Evolutionary conservation across 92 coral and sea anemone genomes (phyloP).

Genomic region (Paragorgia papillata): DNA sequence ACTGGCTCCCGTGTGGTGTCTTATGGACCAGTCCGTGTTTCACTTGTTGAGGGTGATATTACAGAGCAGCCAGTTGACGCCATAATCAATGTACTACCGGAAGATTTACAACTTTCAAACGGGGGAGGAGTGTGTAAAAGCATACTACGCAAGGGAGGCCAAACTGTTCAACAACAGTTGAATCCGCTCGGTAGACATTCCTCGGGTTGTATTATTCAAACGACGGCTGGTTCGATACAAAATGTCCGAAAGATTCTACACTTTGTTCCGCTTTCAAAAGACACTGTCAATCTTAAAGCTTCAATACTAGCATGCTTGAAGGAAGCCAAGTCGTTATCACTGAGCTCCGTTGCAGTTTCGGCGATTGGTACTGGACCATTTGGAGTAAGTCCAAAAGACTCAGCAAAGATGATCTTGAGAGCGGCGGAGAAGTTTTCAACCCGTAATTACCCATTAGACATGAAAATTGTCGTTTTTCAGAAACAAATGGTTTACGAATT

Average conservation of each 20-base stretch:
- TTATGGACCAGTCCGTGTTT: conserved; percentile 5
- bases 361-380: conserved; percentile 20
- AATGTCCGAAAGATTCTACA: not conserved
- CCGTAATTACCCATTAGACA: not conserved
- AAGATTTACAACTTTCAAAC: not conserved
- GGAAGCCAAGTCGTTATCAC: not conserved
- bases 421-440: conserved; percentile 16
- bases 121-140: conserved; percentile 24
- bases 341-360: not conserved
- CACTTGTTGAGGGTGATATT: conserved; percentile 17
- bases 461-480: conserved; percentile 25
- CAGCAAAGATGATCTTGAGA: conserved; percentile 6
- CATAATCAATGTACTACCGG: conserved; percentile 7
- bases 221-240: conserved; percentile 16
- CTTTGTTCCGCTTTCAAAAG: conserved; percentile 9
- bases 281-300: not conserved
- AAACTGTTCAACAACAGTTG: conserved; percentile 16
- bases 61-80: conserved; percentile 25
- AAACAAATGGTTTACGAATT: conserved; percentile 11
- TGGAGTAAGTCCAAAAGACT: not conserved
- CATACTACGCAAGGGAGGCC: not conserved
- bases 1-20: not conserved
- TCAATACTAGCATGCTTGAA: conserved; percentile 6
- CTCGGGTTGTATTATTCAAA: not conserved
- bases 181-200: not conserved